Evolutionary conservation across 2,888 invertebrate genomes (phyloP).

Genomic region (Drosophila barbarae): DNA sequence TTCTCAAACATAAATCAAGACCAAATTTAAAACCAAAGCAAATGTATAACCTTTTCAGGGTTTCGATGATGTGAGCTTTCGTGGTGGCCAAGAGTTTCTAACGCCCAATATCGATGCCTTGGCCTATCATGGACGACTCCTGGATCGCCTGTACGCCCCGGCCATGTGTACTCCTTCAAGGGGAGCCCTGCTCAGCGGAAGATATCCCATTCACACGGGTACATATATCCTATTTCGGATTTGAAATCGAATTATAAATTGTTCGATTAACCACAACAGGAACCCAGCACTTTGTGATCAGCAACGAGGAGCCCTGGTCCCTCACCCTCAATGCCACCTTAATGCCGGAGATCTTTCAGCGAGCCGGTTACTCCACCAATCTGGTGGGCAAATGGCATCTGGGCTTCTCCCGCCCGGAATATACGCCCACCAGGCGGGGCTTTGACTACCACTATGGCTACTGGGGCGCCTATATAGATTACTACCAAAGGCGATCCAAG

Average conservation of each 20-base stretch:
- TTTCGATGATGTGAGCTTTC: constrained; percentile 95
- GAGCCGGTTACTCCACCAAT: constrained; percentile 89
- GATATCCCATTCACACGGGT: constrained; percentile 91
- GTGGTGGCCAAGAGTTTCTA: constrained; percentile 91
- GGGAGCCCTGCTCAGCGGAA: constrained; percentile 90
- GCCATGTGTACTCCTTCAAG: constrained; percentile 93
- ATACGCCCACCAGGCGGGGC: constrained; percentile 86
- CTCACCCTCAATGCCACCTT: constrained; percentile 85
- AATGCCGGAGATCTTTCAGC: constrained; percentile 84
- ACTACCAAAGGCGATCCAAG: constrained; percentile 84
- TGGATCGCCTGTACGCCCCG: constrained; percentile 89
- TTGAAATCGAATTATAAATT: background rate
- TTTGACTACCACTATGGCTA: constrained; percentile 92
- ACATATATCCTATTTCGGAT: fast-evolving
- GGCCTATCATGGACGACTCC: constrained; percentile 90
- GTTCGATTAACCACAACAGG: constrained; percentile 79
- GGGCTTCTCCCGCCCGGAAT: constrained; percentile 84
- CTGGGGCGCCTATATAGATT: constrained; percentile 90
- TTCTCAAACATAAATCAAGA: constrained; percentile 14
- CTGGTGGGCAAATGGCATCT: constrained; percentile 96
- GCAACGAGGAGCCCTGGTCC: constrained; percentile 85
- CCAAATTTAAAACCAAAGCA: background rate
- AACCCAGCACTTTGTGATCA: constrained; percentile 86
- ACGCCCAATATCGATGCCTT: constrained; percentile 95
- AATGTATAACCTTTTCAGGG: constrained; percentile 82